A percentile compares a stretch with the other conserved stretches of the same genome.
These are phyloP conservation scores for Tautogolabrus adspersus DNA, from an alignment of 2,113 vertebrate genomes.

Conservation along the genomic window DNA sequence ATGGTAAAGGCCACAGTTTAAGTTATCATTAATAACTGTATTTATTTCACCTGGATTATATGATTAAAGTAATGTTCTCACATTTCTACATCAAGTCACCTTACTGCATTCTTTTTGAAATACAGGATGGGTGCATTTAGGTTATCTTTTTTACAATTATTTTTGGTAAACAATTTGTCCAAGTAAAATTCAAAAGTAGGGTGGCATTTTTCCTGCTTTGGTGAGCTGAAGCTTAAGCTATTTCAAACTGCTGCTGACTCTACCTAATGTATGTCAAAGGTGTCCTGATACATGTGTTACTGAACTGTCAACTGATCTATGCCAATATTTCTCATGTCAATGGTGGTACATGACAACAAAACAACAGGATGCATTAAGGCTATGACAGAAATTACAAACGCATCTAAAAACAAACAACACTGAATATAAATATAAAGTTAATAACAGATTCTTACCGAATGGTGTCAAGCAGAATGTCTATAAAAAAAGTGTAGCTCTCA, in stretches of 20 bases:
- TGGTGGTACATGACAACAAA: not conserved
- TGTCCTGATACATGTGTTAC: not conserved
- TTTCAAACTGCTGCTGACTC: not conserved
- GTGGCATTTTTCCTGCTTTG: not conserved
- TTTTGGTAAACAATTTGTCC: too few species aligned
- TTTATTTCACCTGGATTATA: too few species aligned
- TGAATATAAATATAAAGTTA: not conserved
- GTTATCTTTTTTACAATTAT: too few species aligned
- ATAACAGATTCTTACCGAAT: constrained; percentile 85
- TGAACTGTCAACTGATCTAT: not conserved
- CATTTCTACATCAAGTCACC: not conserved
- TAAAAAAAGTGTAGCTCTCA: constrained; percentile 96
- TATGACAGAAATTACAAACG: not conserved
- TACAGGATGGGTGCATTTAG: not conserved
- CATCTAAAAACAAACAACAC: not conserved
- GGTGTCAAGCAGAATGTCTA: constrained; percentile 95
- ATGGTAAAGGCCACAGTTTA: constrained; percentile 33
- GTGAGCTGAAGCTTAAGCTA: not conserved
- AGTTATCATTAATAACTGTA: not conserved
- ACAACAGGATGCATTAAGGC: too few species aligned
- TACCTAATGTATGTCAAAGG: not conserved
- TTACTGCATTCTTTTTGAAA: not conserved
- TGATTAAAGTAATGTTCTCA: not conserved
- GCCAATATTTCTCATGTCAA: too few species aligned
- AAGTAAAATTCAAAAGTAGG: too few species aligned